phyloP scores from a whole-genome alignment of 2,888 invertebrate genomes.

The Agrilus mali region DNA sequence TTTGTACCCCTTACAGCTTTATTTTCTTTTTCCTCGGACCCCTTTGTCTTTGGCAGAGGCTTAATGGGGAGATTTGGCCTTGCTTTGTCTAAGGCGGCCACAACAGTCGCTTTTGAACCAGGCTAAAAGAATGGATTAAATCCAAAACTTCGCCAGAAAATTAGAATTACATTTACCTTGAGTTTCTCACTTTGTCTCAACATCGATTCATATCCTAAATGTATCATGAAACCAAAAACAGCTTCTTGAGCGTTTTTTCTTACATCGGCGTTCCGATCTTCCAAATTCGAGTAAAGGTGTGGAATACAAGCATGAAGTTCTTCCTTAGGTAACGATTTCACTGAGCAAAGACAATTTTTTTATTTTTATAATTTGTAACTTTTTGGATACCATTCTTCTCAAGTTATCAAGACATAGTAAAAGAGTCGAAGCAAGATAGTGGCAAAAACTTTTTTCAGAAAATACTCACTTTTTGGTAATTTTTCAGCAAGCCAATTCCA shows the following conservation, averaged over 20 bases:
- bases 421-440: too few species aligned
- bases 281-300: conserved; percentile 66
- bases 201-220: conserved; percentile 74
- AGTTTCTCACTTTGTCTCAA: conserved; percentile 62
- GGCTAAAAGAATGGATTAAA: conserved; percentile 35
- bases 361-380: background rate
- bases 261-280: conserved; percentile 85
- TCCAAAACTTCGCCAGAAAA: conserved; percentile 2
- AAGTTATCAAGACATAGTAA: too few species aligned
- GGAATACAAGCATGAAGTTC: conserved; percentile 70
- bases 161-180: conserved; percentile 44
- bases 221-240: conserved; percentile 85
- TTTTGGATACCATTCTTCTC: too few species aligned
- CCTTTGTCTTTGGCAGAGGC: conserved; percentile 52
- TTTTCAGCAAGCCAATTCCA: conserved; percentile 78
- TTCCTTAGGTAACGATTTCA: conserved; percentile 65
- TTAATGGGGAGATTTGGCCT: conserved; percentile 74
- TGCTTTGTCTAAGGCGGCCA: conserved; percentile 72
- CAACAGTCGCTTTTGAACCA: conserved; percentile 63
- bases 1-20: conserved; percentile 48
- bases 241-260: conserved; percentile 83
- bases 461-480: conserved; percentile 52
- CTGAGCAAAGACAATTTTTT: conserved; percentile 26
- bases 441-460: background rate
- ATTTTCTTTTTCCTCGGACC: conserved; percentile 34